Base-by-base conservation (phyloP, 2,113 vertebrate species). In the Podocnemis expansa region DNA sequence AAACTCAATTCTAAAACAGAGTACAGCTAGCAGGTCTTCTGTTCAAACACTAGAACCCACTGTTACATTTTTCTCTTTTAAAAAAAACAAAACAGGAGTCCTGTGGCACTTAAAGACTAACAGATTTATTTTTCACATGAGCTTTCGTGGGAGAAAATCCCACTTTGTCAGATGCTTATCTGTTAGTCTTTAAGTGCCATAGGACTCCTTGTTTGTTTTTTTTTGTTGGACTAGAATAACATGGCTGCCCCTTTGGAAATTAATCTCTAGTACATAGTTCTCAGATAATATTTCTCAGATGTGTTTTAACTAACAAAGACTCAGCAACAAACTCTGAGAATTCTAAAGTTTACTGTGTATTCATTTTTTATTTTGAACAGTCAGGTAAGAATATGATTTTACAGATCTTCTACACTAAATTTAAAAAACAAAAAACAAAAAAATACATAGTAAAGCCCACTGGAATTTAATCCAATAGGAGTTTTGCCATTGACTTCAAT, bases 341-440 rank as follows among this genome's bases (percentile, higher is more conserved):
- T 70, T 41, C 12, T 24, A 6, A 41, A 25, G 22, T 75, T 75
- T 25, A 41, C 38, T 43, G 12, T 27, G 24, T 25, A 24, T 13
- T 75, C 70, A 43, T 13, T 76, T 25, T 29, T 3, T 52, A 41
- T 93, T 58, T 1, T n/a, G 1, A 7, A 54, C 22, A 0, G 0
- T 4, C 0, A 21, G 75, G 81, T 63, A 3, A 0, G 45, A 55
- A 38, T 8, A 27, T 1, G 31, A 58, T n/a, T 70, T 82, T 54
- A 89, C 43, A 19, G 52, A 43, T 8, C 5, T 25, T 75, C 22
- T 38, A 43, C 38, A 43, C 8, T 41, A 75, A 22, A 67, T 67
- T n/a, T 67, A 67, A n/a, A 60, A 60, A 60, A 60, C 22, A 60
- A 31, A 63, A 67, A n/a, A 31, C 17, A 67, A 67, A 67, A n/a